Evolutionary conservation across 2,888 invertebrate species (phyloP), one percentile per base, ranked within the genome.

Genomic region (Diarsia brunnea): DNA sequence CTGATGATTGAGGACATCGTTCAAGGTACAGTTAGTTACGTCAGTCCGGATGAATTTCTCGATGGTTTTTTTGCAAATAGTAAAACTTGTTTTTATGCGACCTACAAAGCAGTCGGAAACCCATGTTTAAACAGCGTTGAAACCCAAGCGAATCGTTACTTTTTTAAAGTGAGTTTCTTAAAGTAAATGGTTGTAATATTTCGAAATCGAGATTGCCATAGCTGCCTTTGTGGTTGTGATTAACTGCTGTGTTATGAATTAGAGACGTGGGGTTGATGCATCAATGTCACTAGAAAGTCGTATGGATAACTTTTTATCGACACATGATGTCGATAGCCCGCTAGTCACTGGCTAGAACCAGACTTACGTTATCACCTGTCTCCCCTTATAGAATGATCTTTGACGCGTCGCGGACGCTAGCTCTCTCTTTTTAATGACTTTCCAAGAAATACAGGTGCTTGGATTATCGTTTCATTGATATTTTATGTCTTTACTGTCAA

Each of bases 391-490:
- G 84, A 87, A 88, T 88, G 87, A 83, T 88, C 75, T 82, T 80
- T 83, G 86, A 88, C 78, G 87, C 90, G 88, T 91, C 89, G 84
- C 88, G 92, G 88, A 85, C 84, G 81, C 84, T 88, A 92, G 93
- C 95, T 95, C 94, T 96, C 95, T 95, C 94, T 87, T 88, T 89
- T 89, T 92, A 92, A 93, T 91, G 88, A 89, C 86, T 90, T 92
- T 90, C 91, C 75, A 86, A 89, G 92, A 91, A 91, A 87, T 63
- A 85, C 86, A 83, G 83, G 84, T 87, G 81, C 49, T 65, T 61
- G 27, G 60, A 45, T 61, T 79, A 75, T 84, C 60, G n/a, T 47
- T 65, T 43, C 31, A 82, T 73, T 71, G 66, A 82, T 83, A 82
- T 80, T 69, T 66, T 65, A 68, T 43, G 12, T 55, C 19, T 67